Base-by-base conservation (phyloP, 2,888 invertebrate species). In the Ephialtes manifestator region DNA sequence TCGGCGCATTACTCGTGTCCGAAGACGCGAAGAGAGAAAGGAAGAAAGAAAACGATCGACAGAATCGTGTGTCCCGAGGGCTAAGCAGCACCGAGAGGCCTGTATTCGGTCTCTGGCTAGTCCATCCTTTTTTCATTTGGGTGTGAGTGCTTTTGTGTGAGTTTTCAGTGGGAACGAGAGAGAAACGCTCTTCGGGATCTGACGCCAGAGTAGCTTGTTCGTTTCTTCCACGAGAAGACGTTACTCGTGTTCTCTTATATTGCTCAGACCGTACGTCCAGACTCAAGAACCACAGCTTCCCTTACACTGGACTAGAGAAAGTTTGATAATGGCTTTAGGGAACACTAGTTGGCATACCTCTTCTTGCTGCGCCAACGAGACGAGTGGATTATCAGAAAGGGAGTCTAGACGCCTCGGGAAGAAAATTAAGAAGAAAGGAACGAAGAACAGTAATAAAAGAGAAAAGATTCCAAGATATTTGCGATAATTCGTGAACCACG, bases 1-100 rank as follows among this genome's bases (percentile, higher is more conserved):
- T 93, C 91, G 90, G 90, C 92, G 93, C 90, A 93, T 93, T 92
- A 92, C 91, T 89, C 86, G 76, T 39, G 65, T 82, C 58, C 81
- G 63, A 48, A 72, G 15, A 72, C 53, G 53, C 28, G 28, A 60
- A 80, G 80, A 80, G 80, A 46, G 67, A 67, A 48, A 75, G 63
- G 70, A 74, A 18, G 48, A 39, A 68, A 55, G 46, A 81, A 70
- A 79, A 79, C 81, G 81, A 85, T 85, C 75, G 81, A 65, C 71
- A 70, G 81, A 87, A 83, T 81, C 72, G 81, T 86, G 71, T 84
- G 79, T 87, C 88, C 87, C 78, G 82, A 58, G 88, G 88, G 88
- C 87, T 81, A 74, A 83, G 71, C 65, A 74, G 83, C 48, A 75
- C 20, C 10, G 13, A 18, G 43, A 55, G 55, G 39, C 48, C 46